Conservation (phyloP, 2,113 vertebrate species). For the Engystomops pustulosus region DNA sequence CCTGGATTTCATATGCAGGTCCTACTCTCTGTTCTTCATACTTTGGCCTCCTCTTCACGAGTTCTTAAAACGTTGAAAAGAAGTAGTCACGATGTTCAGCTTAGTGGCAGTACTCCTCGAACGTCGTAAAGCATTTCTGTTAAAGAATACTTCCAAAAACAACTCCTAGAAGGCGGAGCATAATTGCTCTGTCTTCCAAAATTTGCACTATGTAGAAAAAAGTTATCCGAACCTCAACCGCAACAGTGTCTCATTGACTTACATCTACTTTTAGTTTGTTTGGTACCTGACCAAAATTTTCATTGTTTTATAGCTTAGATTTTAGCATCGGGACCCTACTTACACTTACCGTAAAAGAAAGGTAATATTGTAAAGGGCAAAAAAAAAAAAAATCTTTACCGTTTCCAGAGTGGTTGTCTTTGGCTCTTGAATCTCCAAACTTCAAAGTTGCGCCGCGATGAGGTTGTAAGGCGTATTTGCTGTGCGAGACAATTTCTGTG, state of each 20-base stretch:
- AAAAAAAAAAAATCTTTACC: neutral
- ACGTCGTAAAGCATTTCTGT: neutral
- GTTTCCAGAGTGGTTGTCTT: neutral
- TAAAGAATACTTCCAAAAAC: too few relatives aligned
- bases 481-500: neutral
- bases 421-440: neutral
- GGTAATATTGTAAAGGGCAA: neutral
- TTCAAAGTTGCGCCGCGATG: neutral
- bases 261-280: neutral
- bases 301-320: neutral
- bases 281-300: neutral
- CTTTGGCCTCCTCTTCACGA: constrained; percentile 62
- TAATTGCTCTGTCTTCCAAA: too few relatives aligned
- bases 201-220: too few relatives aligned
- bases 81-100: neutral
- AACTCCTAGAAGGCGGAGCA: too few relatives aligned
- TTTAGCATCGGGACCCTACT: neutral
- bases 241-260: neutral
- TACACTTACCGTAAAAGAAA: neutral
- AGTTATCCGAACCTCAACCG: neutral
- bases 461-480: too few relatives aligned
- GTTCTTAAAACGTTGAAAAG: neutral
- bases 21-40: constrained; percentile 79
- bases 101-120: neutral
- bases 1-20: constrained; percentile 75